Percentiles rank a stretch among this genome's conserved stretches.
Evolutionary conservation across 2,888 invertebrate genomes (phyloP).

Genomic region (Drosophila algonquin): DNA sequence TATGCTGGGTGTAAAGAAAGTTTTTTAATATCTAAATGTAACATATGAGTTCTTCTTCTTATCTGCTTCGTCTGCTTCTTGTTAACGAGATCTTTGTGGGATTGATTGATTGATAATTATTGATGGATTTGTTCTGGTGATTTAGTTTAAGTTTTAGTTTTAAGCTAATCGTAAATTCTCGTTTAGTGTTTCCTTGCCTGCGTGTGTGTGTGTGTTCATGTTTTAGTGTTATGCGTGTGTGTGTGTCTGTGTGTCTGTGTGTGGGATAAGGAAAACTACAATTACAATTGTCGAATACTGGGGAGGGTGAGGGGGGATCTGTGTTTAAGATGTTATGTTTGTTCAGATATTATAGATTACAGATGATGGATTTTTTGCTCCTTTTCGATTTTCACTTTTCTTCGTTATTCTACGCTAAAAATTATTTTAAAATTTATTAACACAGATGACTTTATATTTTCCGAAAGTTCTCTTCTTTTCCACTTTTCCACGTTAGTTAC

Average conservation of each 20-base stretch:
- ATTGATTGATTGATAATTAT: constrained; percentile 21
- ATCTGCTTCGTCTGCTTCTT: constrained; percentile 27
- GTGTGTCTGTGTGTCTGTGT: too few species aligned
- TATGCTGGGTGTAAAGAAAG: constrained; percentile 44
- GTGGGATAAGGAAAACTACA: constrained; percentile 25
- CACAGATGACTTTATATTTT: constrained; percentile 84
- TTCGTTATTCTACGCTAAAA: constrained; percentile 74
- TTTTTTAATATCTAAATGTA: constrained; percentile 37
- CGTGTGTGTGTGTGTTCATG: constrained; percentile 13
- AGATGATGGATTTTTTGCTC: constrained; percentile 28
- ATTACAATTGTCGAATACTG: constrained; percentile 44
- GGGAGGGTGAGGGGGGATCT: constrained; percentile 16
- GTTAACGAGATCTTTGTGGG: constrained; percentile 49
- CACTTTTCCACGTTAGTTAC: constrained; percentile 61
- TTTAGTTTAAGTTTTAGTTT: constrained; percentile 19
- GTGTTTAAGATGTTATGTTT: constrained; percentile 12
- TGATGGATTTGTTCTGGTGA: background rate
- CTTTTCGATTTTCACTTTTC: constrained; percentile 40
- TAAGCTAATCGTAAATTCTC: constrained; percentile 47
- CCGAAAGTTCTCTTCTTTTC: constrained; percentile 52
- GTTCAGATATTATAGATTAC: constrained; percentile 13
- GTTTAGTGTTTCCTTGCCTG: constrained; percentile 25
- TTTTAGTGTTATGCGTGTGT: constrained; percentile 13
- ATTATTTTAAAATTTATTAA: constrained; percentile 83
- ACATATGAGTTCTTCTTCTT: constrained; percentile 23